Evolutionary conservation across 2,113 vertebrate genomes (phyloP), one percentile per base, ranked within the genome.

Genomic region (Pseudopipra pipra): DNA sequence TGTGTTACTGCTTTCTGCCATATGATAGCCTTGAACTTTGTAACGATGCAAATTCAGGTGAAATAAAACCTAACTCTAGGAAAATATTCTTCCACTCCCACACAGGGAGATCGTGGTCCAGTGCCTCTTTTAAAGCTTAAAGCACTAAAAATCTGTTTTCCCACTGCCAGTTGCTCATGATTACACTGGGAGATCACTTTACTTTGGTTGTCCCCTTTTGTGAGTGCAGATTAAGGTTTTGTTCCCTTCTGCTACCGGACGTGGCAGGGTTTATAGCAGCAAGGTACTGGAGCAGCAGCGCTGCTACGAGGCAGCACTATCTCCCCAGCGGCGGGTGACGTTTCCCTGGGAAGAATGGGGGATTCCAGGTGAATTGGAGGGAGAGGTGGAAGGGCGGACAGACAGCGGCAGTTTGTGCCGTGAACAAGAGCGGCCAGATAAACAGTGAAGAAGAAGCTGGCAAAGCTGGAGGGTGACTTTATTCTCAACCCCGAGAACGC

Each of bases 321-420:
- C 37, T 67, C 41, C 51, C 28, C 0, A 1, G 7, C 1, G 4
- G 37, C 2, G 0, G 43, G 70, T 47, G 77, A 66, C 3, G 2
- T n/a, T 84, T 72, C 59, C 78, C 68, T 25, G 46, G 39, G 68
- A 52, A 49, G 46, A 47, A 51, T 12, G 71, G 81, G 89, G 89
- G 63, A 88, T 91, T 94, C 87, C 85, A 44, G 65, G 35, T 2
- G 4, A 27, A 11, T 0, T 35, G 55, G n/a, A 58, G 85, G 51
- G 78, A 91, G 85, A 9, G 18, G 78, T 51, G 2, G 78, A 14
- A 61, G 51, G 63, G n/a, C 8, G 7, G 63, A 31, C 2, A 6
- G 65, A 63, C 46, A 35, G 72, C 0, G 0, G 46, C 15, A 1
- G 19, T 61, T 49, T 16, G 30, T 33, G n/a, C 39, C 43, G 35